These are phyloP conservation scores for Buphagus erythrorhynchus DNA, from an alignment of 2,797 vertebrate species.

Conservation along the genomic window DNA sequence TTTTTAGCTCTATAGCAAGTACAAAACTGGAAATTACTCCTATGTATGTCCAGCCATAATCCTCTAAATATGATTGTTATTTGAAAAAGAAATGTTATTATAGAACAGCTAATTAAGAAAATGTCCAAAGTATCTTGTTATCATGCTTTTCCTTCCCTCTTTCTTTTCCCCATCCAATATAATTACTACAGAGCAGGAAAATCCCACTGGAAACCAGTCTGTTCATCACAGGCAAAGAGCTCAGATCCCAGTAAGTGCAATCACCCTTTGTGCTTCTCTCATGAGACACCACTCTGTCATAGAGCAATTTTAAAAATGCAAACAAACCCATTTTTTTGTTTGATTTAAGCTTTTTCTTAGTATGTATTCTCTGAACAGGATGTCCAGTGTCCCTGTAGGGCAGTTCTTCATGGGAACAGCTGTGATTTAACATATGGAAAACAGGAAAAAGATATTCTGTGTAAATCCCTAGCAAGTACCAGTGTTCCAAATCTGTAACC, in stretches of 20 bases:
- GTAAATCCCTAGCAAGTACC: not conserved
- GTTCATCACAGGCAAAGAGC: conserved; percentile 84
- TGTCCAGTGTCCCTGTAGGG: not conserved
- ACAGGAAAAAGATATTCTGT: not conserved
- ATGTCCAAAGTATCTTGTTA: not conserved
- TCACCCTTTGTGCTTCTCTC: not conserved
- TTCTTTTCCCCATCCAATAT: not conserved
- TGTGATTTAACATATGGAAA: not conserved
- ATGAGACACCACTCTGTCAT: not conserved
- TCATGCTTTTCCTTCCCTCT: not conserved
- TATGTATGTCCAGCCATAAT: not conserved
- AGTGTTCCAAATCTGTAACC: not conserved
- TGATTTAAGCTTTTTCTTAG: not conserved
- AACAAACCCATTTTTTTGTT: not conserved
- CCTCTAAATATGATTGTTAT: not conserved
- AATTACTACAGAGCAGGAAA: conserved; percentile 77
- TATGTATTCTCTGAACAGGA: not conserved
- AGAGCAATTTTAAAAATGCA: not conserved
- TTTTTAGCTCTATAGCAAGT: not conserved
- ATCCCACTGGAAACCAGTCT: conserved; percentile 83
- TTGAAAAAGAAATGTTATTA: not conserved
- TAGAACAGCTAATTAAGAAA: not conserved
- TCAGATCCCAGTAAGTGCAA: conserved; percentile 86
- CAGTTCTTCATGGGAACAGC: not conserved
- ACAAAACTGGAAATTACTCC: not conserved